Base-by-base conservation (phyloP, 2,113 vertebrate genomes). In the Cottus gobio region DNA sequence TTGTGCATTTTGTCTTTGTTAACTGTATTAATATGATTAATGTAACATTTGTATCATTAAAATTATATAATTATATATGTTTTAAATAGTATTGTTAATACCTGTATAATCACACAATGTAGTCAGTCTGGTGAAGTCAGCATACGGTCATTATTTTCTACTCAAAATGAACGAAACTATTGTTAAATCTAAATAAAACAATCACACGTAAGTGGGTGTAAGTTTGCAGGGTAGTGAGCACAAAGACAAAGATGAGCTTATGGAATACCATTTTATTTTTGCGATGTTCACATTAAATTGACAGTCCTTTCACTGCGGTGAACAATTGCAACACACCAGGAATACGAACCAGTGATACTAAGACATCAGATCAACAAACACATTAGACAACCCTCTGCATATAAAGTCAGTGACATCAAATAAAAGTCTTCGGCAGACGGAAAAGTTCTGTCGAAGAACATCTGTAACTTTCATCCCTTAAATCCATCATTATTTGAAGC, bases 401-500 rank as follows among this genome's bases (percentile, higher is more conserved):
- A 7, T 66, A 42, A 39, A 64, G 36, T 36, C 6, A 42, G 44
- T 7, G 15, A 36, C 30, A 64, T 31, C 2, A 26, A 71, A 79
- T 71, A 4, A 8, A 57, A 20, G n/a, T 26, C 15, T 56, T 34
- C 3, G 71, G 44, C 22, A 69, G 26, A 31, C 16, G 31, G 12
- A 30, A 30, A 39, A 15, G 6, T 56, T 61, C 18, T 52, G n/a
- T 24, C 39, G 30, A 52, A 54, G 34, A 73, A 20, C 52, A 58
- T 39, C 64, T 75, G 70, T 48, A 44, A 15, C 6, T 44, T 63
- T 10, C 46, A 75, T 78, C 36, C 39, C 54, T 57, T 28, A 7
- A 80, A 69, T 62, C 13, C 26, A 50, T 71, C 69, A 22, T 50
- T 46, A 75, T 63, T n/a, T 75, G n/a, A 34, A 64, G 52, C 61